A percentile compares a stretch with the other conserved stretches of the same genome.
These are phyloP conservation scores for Gastrophysa polygoni DNA, from an alignment of 2,888 invertebrate species.

Conservation along the genomic window DNA sequence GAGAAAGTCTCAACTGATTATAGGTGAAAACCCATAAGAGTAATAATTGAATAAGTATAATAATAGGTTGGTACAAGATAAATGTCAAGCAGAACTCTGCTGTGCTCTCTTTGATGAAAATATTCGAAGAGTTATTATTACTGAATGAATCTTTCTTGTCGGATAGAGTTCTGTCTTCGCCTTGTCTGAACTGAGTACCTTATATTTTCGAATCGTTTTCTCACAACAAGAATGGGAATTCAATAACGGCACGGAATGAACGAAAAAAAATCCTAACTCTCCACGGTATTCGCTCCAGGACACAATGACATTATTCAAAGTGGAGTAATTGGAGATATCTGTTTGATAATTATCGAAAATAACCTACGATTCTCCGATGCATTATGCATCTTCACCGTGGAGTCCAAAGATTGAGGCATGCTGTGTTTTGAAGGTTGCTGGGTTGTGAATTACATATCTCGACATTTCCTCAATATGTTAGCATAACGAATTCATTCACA, in stretches of 20 bases:
- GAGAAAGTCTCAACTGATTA: background rate
- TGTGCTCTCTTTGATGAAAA: too few species aligned
- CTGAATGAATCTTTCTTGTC: too few species aligned
- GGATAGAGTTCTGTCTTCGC: too few species aligned
- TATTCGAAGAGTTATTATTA: too few species aligned
- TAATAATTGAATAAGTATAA: background rate
- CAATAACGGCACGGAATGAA: slow-evolving; percentile 10
- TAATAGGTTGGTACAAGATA: background rate
- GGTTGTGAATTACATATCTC: too few species aligned
- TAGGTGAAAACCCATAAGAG: background rate
- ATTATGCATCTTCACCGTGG: too few species aligned
- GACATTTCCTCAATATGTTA: too few species aligned
- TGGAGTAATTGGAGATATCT: slow-evolving; percentile 4
- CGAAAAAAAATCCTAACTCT: slow-evolving; percentile 2
- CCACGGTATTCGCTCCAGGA: slow-evolving; percentile 9
- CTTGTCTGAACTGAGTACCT: too few species aligned
- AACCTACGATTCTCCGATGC: background rate
- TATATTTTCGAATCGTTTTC: background rate
- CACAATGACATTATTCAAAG: slow-evolving; percentile 10
- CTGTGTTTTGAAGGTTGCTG: too few species aligned
- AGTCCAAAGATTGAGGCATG: too few species aligned
- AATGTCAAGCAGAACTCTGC: background rate
- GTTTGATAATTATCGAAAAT: slow-evolving; percentile 6
- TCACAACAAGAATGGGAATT: background rate
- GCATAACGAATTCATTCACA: too few species aligned